Evolutionary conservation across 2,797 vertebrate species (phyloP).

Genomic region (Aphelocoma californica): DNA sequence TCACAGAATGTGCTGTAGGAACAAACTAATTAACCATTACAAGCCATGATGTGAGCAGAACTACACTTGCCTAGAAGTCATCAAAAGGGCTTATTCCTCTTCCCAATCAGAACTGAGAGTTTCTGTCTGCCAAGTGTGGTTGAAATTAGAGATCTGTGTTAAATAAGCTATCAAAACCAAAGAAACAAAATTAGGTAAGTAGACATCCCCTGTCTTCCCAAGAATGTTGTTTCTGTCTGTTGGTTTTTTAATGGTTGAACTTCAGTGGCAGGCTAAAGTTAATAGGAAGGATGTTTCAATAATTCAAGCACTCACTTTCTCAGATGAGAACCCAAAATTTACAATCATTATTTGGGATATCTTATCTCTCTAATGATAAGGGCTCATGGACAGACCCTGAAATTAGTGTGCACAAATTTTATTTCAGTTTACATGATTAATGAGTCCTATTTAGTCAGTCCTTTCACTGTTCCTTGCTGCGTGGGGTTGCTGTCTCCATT

Average conservation of each 20-base stretch:
- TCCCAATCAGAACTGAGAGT: not conserved
- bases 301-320: not conserved
- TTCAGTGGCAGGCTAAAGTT: not conserved
- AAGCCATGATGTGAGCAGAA: not conserved
- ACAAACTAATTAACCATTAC: not conserved
- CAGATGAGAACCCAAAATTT: not conserved
- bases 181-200: not conserved
- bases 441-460: not conserved
- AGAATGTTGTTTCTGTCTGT: not conserved
- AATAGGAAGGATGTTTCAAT: not conserved
- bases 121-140: not conserved
- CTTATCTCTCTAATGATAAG: not conserved
- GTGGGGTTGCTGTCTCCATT: not conserved
- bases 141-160: not conserved
- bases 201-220: not conserved
- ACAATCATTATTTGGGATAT: not conserved
- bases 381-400: rapidly evolving
- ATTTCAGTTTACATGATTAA: rapidly evolving
- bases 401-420: not conserved
- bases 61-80: not conserved
- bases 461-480: not conserved
- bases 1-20: not conserved
- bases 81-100: not conserved
- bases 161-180: not conserved
- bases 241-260: not conserved